These are phyloP conservation scores for Baryphthengus martii DNA, from an alignment of 2,113 vertebrate species.

Conservation along the genomic window DNA sequence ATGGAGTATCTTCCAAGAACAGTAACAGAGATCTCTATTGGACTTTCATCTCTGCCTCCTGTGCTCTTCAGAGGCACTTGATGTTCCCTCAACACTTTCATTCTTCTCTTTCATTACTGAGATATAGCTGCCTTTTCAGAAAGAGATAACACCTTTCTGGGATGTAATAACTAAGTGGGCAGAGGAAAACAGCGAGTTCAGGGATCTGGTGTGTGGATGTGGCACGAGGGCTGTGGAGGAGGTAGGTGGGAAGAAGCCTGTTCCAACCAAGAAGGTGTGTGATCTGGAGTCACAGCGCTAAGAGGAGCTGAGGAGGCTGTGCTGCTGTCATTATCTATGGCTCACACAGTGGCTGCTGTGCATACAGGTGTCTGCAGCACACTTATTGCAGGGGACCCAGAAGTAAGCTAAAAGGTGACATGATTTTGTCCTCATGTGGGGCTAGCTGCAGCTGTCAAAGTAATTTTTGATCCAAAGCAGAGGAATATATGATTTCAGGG, in stretches of 20 bases:
- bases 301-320: not conserved
- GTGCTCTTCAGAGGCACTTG: not conserved
- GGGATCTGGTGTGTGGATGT: not conserved
- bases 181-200: not conserved
- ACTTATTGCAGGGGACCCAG: not conserved
- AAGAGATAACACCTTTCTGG: not conserved
- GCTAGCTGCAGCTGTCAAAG: not conserved
- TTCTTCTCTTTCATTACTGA: not conserved
- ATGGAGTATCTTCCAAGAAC: not conserved
- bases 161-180: not conserved
- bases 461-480: not conserved
- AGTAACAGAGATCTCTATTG: not conserved
- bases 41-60: not conserved
- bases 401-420: not conserved
- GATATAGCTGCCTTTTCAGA: conserved; percentile 5
- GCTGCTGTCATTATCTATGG: not conserved
- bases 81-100: not conserved
- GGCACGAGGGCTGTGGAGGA: not conserved
- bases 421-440: not conserved
- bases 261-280: not conserved
- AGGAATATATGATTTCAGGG: not conserved
- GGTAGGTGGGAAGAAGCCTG: not conserved
- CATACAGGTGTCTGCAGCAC: not conserved
- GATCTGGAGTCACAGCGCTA: not conserved
- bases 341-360: not conserved